Evolutionary conservation across 2,888 invertebrate genomes (phyloP), one percentile per base, ranked within the genome.

Genomic region (Stenurella melanura): DNA sequence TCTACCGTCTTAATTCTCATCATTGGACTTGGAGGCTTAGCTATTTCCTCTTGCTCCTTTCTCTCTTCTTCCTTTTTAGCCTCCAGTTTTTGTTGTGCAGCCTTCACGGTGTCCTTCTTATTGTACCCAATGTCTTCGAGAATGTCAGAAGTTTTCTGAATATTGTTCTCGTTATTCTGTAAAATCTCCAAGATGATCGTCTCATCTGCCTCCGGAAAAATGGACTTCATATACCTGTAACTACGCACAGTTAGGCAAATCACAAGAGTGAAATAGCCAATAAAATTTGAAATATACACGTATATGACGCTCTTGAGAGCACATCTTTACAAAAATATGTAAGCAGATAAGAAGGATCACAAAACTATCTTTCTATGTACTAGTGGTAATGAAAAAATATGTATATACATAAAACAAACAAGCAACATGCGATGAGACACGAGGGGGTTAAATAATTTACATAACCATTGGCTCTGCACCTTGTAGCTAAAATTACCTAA

Each of bases 201-300:
- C 88, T 97, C 97, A 85, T 97, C 97, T 0, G 96, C 97, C 89
- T 96, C 95, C 0, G 97, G 96, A 88, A 97, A 97, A 84, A 97
- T 93, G 85, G 95, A 96, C 90, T 97, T 97, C 90, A 97, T 92
- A 89, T 97, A 97, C 91, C 97, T 97, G 90, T 73, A 89, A 89
- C 87, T 84, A 78, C 80, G 4, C 30, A 30, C 58, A 58, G 58
- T 58, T 19, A 58, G 18, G 58, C 19, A 21, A 58, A 19, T 10
- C 10, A 11, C 0, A 19, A 58, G 58, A 58, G 54, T 54, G 54
- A 54, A 4, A 4, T 54, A 34, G 30, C 30, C 3, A 34, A 6
- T 5, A 34, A 34, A 34, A 34, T 34, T 34, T 9, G 9, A 9
- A 34, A 34, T 42, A 42, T 4, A 42, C 15, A 42, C 42, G 42